These are phyloP conservation scores for Galerucella pusilla DNA, from an alignment of 2,888 invertebrate species.

Conservation along the genomic window DNA sequence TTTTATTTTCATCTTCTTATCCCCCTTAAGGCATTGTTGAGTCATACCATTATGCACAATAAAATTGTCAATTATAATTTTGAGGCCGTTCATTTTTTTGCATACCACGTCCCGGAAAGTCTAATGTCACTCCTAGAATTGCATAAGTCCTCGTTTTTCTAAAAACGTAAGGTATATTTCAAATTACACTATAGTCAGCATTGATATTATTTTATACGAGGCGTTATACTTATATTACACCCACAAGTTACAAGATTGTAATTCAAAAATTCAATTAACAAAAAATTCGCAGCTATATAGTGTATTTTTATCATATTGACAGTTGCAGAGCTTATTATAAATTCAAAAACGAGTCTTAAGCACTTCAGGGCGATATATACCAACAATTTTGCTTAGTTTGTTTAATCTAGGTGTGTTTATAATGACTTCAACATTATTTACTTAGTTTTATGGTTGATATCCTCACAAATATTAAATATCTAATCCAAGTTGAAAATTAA, in stretches of 20 bases:
- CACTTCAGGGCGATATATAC: too few species aligned
- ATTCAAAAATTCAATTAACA: too few species aligned
- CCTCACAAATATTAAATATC: not conserved
- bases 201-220: not conserved
- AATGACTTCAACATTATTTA: not conserved
- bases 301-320: too few species aligned
- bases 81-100: not conserved
- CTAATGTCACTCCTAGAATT: not conserved
- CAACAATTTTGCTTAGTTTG: too few species aligned
- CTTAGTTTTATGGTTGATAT: not conserved
- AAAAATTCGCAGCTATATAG: too few species aligned
- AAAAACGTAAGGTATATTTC: not conserved
- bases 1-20: not conserved
- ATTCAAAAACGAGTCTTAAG: too few species aligned
- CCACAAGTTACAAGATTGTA: too few species aligned
- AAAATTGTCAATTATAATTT: slow-evolving; percentile 2
- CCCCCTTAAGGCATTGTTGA: not conserved
- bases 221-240: too few species aligned
- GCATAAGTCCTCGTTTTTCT: not conserved
- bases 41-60: not conserved
- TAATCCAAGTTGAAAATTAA: not conserved
- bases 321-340: too few species aligned
- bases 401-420: not conserved
- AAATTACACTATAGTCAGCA: not conserved
- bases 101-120: not conserved